Evolutionary conservation across 2,113 vertebrate genomes (phyloP).

Genomic region (Phoenicopterus ruber): DNA sequence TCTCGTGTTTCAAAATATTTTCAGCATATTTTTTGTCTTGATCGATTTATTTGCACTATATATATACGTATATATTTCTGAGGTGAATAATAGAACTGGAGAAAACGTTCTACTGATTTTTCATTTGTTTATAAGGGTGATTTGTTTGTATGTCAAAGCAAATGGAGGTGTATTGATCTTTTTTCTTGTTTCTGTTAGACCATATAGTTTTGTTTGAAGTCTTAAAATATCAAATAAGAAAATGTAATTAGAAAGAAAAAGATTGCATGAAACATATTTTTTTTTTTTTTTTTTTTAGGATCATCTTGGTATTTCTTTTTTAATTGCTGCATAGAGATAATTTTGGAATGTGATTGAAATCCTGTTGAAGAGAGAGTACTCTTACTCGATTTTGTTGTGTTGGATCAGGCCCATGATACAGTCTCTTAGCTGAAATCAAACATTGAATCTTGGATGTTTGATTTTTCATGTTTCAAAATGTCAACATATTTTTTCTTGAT

Average conservation of each 20-base stretch:
- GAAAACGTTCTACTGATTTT: not conserved
- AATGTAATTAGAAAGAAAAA: not conserved
- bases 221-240: not conserved
- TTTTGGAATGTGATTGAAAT: not conserved
- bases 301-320: not conserved
- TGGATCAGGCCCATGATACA: not conserved
- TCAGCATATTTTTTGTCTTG: not conserved
- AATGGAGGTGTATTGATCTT: not conserved
- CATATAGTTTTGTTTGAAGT: not conserved
- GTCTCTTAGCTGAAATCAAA: not conserved
- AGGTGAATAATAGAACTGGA: not conserved
- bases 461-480: not conserved
- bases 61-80: not conserved
- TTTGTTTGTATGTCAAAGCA: not conserved
- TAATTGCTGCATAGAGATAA: not conserved
- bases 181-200: not conserved
- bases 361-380: not conserved
- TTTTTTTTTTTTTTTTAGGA: not conserved
- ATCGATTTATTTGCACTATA: not conserved
- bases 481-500: not conserved
- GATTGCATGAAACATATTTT: not conserved
- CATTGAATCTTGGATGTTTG: not conserved
- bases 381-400: not conserved
- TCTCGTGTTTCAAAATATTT: not conserved
- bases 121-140: not conserved